Evolutionary conservation across 2,888 invertebrate species (phyloP), one percentile per base, ranked within the genome.

Genomic region (Rhamnusium bicolor): DNA sequence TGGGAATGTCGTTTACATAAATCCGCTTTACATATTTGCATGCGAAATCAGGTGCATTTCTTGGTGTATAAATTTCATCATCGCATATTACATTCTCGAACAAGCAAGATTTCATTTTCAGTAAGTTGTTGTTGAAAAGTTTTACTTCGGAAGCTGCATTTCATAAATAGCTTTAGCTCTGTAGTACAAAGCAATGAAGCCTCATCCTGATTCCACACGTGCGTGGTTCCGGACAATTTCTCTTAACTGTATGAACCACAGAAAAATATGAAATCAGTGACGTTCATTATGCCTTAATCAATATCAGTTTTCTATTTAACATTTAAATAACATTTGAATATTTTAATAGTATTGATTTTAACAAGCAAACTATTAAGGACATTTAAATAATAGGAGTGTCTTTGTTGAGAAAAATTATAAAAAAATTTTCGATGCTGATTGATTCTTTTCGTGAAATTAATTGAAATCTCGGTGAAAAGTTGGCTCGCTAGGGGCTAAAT

Each of bases 91-190:
- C 51, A 16, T 51, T 18, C 18, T 51, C 51, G 16, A 51, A 51
- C 51, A 51, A 51, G 12, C 51, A 18, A 19, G 51, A 51, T 51
- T 51, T 51, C 51, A 51, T 51, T 18, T 51, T 51, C 51, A 51
- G 18, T 51, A 51, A 51, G 51, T 51, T 18, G 18, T 18, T 18
- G 51, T 8, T 51, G 51, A 51, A 51, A 51, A 51, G 18, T 51
- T 51, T 19, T 51, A 6, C 51, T 18, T 51, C 51, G 18, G 51
- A 3, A 51, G 51, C 19, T 51, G 51, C 18, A 16, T 51, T 51
- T 51, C 51, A 51, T 51, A 51, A 51, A 51, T 51, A 51, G 51
- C 16, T 51, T n/a, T 19, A 19, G 19, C 51, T 40, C 40, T 14
- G 12, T 40, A 40, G n/a, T 14, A 40, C 40, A 14, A n/a, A 1